Conservation (phyloP, 1,140 invertebrate genomes). For the Atta texana region DNA sequence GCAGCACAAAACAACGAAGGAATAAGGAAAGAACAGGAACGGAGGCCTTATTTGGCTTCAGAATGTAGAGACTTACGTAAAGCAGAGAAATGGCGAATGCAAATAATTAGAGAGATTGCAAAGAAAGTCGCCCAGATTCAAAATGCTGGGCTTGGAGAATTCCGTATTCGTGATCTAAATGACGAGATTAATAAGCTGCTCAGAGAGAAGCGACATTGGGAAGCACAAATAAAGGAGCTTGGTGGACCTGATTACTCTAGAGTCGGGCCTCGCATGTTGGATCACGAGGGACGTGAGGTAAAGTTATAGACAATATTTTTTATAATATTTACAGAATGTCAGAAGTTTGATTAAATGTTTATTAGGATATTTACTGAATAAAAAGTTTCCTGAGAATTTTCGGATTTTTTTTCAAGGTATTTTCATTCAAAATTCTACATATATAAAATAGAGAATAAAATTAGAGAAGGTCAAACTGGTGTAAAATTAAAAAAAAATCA, state of each 20-base stretch:
- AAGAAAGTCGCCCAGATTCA: conserved; percentile 99
- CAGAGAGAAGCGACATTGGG: conserved; percentile 98
- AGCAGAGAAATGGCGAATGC: conserved; percentile 97
- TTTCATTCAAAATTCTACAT: too few species aligned
- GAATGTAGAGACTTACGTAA: conserved; percentile 96
- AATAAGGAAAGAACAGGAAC: conserved; percentile 91
- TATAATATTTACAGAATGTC: background rate
- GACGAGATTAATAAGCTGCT: conserved; percentile 99
- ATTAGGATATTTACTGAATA: too few species aligned
- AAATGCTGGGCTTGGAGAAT: conserved; percentile 99
- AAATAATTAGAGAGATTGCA: conserved; percentile 98
- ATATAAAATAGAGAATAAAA: too few species aligned
- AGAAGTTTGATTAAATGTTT: background rate
- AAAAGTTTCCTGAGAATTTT: too few species aligned
- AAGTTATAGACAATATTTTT: background rate
- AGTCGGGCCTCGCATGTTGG: conserved; percentile 97
- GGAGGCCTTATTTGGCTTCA: conserved; percentile 96
- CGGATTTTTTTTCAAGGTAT: too few species aligned
- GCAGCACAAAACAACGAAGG: conserved; percentile 96
- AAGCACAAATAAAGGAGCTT: conserved; percentile 97
- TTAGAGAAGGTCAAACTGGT: too few species aligned
- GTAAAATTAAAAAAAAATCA: too few species aligned
- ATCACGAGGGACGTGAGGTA: conserved; percentile 97
- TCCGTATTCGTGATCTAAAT: conserved; percentile 98
- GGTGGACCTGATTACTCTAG: conserved; percentile 98